A percentile compares a stretch with the other conserved stretches of the same genome.
Conservation (phyloP, 2,888 invertebrate species). For the Eumacrocentrus americanus region DNA sequence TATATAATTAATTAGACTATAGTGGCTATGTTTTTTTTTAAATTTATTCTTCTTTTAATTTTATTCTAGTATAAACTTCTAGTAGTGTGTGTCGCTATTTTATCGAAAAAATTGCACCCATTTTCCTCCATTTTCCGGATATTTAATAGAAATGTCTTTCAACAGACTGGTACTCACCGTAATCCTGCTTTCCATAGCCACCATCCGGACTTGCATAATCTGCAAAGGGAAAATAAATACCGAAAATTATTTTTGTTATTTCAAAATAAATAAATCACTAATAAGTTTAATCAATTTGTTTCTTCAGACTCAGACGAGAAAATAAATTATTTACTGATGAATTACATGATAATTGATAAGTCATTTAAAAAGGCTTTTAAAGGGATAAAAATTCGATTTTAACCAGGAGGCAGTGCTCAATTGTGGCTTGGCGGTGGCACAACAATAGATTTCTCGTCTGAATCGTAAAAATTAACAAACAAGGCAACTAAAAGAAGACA, state of each 20-base stretch:
- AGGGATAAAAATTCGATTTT: neutral
- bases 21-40: neutral
- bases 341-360: neutral
- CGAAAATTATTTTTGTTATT: neutral
- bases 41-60: too few species aligned
- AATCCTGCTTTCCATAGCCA: constrained; percentile 58
- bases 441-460: constrained; percentile 40
- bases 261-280: constrained; percentile 15
- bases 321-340: constrained; percentile 13
- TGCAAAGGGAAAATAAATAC: constrained; percentile 39
- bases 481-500: constrained; percentile 22
- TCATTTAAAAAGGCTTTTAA: neutral
- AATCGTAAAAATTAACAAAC: constrained; percentile 33
- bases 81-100: too few species aligned
- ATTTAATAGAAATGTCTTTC: constrained; percentile 38
- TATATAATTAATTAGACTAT: constrained; percentile 6
- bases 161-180: constrained; percentile 56
- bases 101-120: constrained; percentile 5
- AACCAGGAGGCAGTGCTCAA: constrained; percentile 14
- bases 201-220: constrained; percentile 58
- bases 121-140: neutral
- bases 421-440: constrained; percentile 12
- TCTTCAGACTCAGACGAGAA: constrained; percentile 42
- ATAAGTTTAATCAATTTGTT: too few species aligned
- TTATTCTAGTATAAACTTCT: too few species aligned